phyloP scores from a whole-genome alignment of 2,113 vertebrate species.

The Myrmophylax atrothorax region DNA sequence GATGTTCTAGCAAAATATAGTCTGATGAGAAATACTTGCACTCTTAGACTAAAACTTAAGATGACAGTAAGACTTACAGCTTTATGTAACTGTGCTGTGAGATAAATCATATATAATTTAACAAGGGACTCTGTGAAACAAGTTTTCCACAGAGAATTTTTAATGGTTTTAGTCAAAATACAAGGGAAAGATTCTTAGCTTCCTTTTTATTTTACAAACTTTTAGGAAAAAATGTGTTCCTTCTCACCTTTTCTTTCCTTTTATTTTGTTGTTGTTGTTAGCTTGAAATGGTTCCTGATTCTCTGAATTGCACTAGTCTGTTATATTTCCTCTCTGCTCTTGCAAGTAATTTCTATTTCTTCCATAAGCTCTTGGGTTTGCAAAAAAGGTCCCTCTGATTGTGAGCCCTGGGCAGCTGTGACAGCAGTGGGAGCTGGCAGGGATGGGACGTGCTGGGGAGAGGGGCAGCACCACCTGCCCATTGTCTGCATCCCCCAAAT shows the following conservation, averaged over 20 bases:
- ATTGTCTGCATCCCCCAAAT: neutral
- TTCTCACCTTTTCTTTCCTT: neutral
- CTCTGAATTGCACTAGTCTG: neutral
- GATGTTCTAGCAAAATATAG: neutral
- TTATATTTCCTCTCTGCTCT: neutral
- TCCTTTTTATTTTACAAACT: neutral
- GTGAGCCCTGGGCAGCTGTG: neutral
- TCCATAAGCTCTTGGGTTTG: neutral
- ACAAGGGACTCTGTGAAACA: neutral
- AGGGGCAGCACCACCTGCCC: neutral
- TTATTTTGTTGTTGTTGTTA: neutral
- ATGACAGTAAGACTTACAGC: neutral
- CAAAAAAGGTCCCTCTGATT: neutral
- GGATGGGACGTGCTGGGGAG: neutral
- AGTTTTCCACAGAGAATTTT: neutral
- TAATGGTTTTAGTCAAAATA: neutral
- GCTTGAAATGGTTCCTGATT: neutral
- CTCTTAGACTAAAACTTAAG: neutral
- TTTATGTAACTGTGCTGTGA: neutral
- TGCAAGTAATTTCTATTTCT: constrained; percentile 14
- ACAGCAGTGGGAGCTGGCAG: neutral
- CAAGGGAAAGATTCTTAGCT: neutral
- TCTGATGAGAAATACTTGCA: neutral
- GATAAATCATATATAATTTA: neutral
- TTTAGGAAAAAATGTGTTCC: neutral